A percentile compares a stretch with the other conserved stretches of the same genome.
These are phyloP conservation scores for Podarcis muralis DNA, from an alignment of 2,113 vertebrate species.

Conservation along the genomic window DNA sequence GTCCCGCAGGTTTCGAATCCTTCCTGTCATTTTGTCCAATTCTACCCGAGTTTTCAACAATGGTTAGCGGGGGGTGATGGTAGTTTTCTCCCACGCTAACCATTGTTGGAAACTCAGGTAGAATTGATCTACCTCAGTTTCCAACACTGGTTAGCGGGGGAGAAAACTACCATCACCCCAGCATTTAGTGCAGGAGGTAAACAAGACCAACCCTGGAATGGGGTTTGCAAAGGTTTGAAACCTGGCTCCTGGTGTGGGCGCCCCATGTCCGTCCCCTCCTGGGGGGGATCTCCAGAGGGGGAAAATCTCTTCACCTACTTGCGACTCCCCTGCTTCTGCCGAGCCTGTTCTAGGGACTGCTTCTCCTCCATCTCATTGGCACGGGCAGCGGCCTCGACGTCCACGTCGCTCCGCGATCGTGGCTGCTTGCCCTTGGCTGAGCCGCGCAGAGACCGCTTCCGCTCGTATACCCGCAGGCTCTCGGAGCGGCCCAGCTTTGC, in stretches of 20 bases:
- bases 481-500: conserved; percentile 84
- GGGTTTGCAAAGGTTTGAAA: neutral
- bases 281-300: neutral
- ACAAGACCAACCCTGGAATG: neutral
- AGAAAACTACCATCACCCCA: neutral
- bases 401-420: conserved; percentile 93
- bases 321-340: conserved; percentile 24
- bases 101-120: too few species aligned
- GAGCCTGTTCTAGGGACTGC: conserved; percentile 26
- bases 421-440: conserved; percentile 87
- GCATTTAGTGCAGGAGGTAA: neutral
- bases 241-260: neutral
- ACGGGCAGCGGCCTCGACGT: conserved; percentile 80
- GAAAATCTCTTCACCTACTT: conserved; percentile 42
- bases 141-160: too few species aligned
- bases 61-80: too few species aligned
- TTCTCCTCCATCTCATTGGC: conserved; percentile 48
- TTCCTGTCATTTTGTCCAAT: too few species aligned
- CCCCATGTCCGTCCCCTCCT: neutral
- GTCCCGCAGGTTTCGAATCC: too few species aligned
- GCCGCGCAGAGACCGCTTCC: conserved; percentile 83
- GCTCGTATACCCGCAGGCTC: conserved; percentile 87
- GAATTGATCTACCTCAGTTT: too few species aligned
- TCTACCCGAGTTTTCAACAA: too few species aligned
- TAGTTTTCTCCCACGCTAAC: too few species aligned